These are phyloP conservation scores for Xiphias gladius DNA, from an alignment of 2,113 vertebrate species.

Conservation along the genomic window DNA sequence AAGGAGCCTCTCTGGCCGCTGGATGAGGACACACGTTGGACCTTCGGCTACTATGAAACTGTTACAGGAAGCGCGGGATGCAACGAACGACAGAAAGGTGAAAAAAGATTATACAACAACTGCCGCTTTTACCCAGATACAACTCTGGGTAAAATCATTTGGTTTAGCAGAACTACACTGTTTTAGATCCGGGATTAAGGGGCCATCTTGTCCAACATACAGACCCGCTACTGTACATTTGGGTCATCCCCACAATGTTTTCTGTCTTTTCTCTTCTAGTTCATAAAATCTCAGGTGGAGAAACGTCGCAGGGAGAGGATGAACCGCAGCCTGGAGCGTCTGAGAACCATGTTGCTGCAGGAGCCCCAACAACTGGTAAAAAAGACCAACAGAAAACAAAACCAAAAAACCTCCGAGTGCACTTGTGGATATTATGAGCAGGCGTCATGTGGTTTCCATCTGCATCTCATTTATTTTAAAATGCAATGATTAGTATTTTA, in stretches of 20 bases:
- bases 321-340: constrained; percentile 87
- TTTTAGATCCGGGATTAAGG: too few relatives aligned
- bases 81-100: constrained; percentile 76
- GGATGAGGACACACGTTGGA: constrained; percentile 8
- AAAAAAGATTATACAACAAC: neutral
- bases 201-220: too few relatives aligned
- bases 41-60: constrained; percentile 47
- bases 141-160: neutral
- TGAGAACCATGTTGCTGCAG: constrained; percentile 84
- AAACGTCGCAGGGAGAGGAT: constrained; percentile 88
- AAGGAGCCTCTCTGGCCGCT: neutral
- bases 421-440: neutral
- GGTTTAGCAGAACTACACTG: neutral
- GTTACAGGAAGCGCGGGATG: constrained; percentile 39
- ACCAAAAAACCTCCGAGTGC: too few relatives aligned
- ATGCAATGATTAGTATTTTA: too few relatives aligned
- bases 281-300: constrained; percentile 89
- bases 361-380: constrained; percentile 83
- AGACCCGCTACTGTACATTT: neutral
- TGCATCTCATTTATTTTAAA: too few relatives aligned
- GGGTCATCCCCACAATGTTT: neutral
- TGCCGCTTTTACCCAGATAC: neutral
- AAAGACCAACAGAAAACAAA: constrained; percentile 1
- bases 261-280: constrained; percentile 60
- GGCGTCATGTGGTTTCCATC: too few relatives aligned